Evolutionary conservation across 2,888 invertebrate species (phyloP).

Genomic region (Xestia c-nigrum): DNA sequence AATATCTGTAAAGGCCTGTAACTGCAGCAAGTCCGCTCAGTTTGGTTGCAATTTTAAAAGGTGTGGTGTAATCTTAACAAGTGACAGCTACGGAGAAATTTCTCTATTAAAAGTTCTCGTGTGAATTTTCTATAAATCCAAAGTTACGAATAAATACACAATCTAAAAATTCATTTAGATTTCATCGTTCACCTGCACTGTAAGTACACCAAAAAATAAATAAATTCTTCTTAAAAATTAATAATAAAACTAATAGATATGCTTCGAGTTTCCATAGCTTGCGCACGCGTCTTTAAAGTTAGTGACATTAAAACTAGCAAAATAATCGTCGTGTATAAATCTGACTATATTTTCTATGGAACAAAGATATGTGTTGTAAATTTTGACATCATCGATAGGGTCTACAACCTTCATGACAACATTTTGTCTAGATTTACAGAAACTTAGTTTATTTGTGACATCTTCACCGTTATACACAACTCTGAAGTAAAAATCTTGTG

Average conservation of each 20-base stretch:
- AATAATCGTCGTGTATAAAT: slow-evolving; percentile 97
- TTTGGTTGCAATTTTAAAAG: background rate
- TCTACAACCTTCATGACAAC: slow-evolving; percentile 85
- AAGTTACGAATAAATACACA: background rate
- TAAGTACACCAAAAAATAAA: slow-evolving; percentile 50
- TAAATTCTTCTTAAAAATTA: slow-evolving; percentile 26
- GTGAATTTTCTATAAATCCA: background rate
- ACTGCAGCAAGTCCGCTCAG: background rate
- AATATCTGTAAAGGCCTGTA: background rate
- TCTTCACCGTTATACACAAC: slow-evolving; percentile 96
- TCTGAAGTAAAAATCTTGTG: slow-evolving; percentile 95
- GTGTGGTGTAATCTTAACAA: too few relatives aligned
- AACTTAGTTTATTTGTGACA: slow-evolving; percentile 94
- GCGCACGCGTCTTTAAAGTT: slow-evolving; percentile 96
- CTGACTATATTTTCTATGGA: slow-evolving; percentile 96
- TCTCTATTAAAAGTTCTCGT: background rate
- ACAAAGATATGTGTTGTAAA: slow-evolving; percentile 92
- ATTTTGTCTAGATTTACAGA: slow-evolving; percentile 93
- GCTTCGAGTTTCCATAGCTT: slow-evolving; percentile 79
- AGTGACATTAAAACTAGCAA: slow-evolving; percentile 95
- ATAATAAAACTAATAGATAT: slow-evolving; percentile 68
- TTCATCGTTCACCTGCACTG: slow-evolving; percentile 5
- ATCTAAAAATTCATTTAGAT: background rate
- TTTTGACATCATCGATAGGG: slow-evolving; percentile 79
- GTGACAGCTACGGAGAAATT: background rate